These are phyloP conservation scores for Drosophila kambysellisi DNA, from an alignment of 2,888 invertebrate species.

Conservation along the genomic window DNA sequence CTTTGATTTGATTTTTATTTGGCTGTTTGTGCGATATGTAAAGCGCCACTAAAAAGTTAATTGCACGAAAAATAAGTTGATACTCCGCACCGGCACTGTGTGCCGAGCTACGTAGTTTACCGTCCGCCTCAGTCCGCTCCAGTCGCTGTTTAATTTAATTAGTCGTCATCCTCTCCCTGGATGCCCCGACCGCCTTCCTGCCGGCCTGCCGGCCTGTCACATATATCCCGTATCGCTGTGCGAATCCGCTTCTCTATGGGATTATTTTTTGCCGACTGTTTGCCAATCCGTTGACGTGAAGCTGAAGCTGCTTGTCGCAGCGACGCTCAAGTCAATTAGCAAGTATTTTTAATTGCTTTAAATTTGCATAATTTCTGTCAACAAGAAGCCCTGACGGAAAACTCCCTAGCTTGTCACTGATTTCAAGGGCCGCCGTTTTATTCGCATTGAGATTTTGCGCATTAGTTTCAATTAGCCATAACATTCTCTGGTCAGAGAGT, in stretches of 20 bases:
- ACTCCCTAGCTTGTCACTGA: not conserved
- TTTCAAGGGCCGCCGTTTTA: not conserved
- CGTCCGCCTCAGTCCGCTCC: conserved; percentile 68
- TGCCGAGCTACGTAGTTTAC: conserved; percentile 35
- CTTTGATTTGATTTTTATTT: conserved; percentile 77
- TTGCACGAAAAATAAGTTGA: conserved; percentile 80
- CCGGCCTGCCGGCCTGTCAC: conserved; percentile 6
- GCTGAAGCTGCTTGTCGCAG: conserved; percentile 42
- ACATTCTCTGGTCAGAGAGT: conserved; percentile 50
- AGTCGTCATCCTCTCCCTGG: conserved; percentile 39
- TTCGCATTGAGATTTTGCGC: conserved; percentile 51
- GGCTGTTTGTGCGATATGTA: conserved; percentile 57
- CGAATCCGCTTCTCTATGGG: conserved; percentile 22
- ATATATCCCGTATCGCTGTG: conserved; percentile 11
- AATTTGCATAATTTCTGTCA: conserved; percentile 80
- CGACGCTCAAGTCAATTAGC: conserved; percentile 75
- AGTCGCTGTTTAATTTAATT: conserved; percentile 76
- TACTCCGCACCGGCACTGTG: conserved; percentile 52
- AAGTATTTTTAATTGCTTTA: conserved; percentile 79
- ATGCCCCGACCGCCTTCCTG: conserved; percentile 30
- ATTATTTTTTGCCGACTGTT: conserved; percentile 38
- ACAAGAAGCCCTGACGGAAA: conserved; percentile 49
- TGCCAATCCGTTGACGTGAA: conserved; percentile 48
- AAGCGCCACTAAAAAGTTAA: conserved; percentile 75
- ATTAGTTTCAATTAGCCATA: conserved; percentile 70